These are phyloP conservation scores for Gymnoscelis rufifasciata DNA, from an alignment of 2,888 invertebrate species.

Conservation along the genomic window DNA sequence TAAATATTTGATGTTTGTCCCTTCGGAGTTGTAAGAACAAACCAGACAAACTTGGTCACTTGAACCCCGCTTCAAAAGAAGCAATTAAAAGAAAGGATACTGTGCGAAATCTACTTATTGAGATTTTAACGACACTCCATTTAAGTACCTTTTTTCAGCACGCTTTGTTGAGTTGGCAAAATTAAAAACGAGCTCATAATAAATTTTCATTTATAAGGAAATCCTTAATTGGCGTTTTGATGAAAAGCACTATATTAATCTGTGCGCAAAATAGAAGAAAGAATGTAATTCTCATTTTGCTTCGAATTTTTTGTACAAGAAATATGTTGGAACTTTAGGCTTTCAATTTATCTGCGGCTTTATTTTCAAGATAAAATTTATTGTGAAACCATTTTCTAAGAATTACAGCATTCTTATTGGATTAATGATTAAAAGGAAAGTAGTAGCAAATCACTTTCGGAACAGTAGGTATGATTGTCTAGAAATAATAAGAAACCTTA, in stretches of 20 bases:
- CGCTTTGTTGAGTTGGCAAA: slow-evolving; percentile 1
- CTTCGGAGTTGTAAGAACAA: slow-evolving; percentile 12
- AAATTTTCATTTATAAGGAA: not conserved
- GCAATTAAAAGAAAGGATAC: slow-evolving; percentile 3
- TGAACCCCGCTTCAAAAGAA: slow-evolving; percentile 6
- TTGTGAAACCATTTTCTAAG: not conserved
- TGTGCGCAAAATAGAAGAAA: not conserved
- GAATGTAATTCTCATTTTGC: no score
- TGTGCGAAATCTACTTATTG: not conserved
- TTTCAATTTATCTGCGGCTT: not conserved
- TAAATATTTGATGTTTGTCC: slow-evolving; percentile 29
- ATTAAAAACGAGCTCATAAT: not conserved
- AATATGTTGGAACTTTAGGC: not conserved
- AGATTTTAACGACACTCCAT: not conserved
- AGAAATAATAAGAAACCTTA: no score
- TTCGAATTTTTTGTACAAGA: not conserved
- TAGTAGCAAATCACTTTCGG: no score
- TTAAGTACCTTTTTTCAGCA: not conserved
- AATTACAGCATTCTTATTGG: not conserved
- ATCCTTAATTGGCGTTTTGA: not conserved
- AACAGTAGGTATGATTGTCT: no score
- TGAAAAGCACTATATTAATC: not conserved
- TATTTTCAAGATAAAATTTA: no score
- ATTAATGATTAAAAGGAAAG: not conserved
- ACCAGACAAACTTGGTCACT: slow-evolving; percentile 4